These are phyloP conservation scores for Heliconius nattereri DNA, from an alignment of 1,140 invertebrate species.

Conservation along the genomic window DNA sequence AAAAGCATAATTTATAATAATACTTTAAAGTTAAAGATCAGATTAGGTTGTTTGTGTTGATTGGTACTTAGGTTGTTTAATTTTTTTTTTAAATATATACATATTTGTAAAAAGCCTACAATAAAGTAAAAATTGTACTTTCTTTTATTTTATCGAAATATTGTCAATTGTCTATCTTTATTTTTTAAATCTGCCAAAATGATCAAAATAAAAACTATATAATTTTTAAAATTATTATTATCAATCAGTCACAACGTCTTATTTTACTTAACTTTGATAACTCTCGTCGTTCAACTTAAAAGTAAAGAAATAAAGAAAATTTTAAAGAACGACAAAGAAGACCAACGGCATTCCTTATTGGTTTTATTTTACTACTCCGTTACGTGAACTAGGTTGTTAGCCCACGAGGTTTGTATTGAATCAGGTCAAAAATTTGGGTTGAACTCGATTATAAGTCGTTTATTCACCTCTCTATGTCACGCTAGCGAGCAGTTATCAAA, in stretches of 20 bases:
- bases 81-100: no score
- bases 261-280: neutral
- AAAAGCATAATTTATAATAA: no score
- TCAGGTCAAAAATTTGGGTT: conserved; percentile 75
- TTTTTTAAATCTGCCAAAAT: no score
- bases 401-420: conserved; percentile 66
- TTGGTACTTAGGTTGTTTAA: no score
- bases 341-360: conserved; percentile 52
- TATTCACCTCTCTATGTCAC: conserved; percentile 74
- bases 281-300: conserved; percentile 46
- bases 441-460: conserved; percentile 67
- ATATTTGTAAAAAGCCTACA: no score
- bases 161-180: no score
- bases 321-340: conserved; percentile 43
- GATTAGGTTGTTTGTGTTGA: no score
- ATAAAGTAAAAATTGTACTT: no score
- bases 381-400: conserved; percentile 61
- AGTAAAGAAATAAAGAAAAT: conserved; percentile 30
- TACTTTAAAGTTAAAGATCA: no score
- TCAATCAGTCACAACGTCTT: neutral
- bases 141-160: no score
- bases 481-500: conserved; percentile 29
- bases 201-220: neutral
- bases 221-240: neutral
- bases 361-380: conserved; percentile 57